These are phyloP conservation scores for Urechis unicinctus DNA, from an alignment of 2,888 invertebrate genomes.

Conservation along the genomic window DNA sequence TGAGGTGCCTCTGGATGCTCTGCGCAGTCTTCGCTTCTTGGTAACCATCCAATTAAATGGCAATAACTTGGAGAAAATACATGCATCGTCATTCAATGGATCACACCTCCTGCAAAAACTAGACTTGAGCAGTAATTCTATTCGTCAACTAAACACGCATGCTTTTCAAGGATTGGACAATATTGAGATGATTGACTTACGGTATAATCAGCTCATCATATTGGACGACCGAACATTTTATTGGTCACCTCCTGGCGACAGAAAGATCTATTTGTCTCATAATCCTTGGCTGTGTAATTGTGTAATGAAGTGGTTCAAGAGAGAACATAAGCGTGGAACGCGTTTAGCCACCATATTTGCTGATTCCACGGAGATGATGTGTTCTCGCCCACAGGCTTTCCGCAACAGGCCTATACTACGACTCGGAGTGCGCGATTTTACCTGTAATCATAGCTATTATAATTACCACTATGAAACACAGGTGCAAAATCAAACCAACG, in stretches of 20 bases:
- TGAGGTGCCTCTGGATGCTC: slow-evolving; percentile 2
- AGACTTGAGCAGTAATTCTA: slow-evolving; percentile 15
- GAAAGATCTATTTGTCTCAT: slow-evolving; percentile 10
- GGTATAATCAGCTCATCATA: slow-evolving; percentile 13
- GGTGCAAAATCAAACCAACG: too few species aligned
- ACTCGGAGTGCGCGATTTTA: slow-evolving; percentile 7
- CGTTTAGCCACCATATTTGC: background rate
- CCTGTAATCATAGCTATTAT: slow-evolving; percentile 18
- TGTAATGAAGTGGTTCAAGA: slow-evolving; percentile 14
- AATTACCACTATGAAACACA: slow-evolving; percentile 13
- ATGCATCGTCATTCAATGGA: slow-evolving; percentile 2
- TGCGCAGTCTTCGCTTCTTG: slow-evolving; percentile 5
- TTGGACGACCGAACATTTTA: slow-evolving; percentile 14
- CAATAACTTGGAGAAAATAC: slow-evolving; percentile 4
- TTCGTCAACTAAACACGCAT: slow-evolving; percentile 7
- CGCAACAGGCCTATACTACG: slow-evolving; percentile 4
- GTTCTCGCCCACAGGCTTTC: slow-evolving; percentile 10
- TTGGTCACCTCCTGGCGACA: slow-evolving; percentile 1
- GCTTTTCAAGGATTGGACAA: slow-evolving; percentile 16
- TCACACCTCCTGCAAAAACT: slow-evolving; percentile 5
- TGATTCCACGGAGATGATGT: slow-evolving; percentile 10
- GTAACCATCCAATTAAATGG: slow-evolving; percentile 6
- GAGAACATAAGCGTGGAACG: slow-evolving; percentile 3
- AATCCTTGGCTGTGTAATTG: slow-evolving; percentile 21
- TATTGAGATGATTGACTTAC: slow-evolving; percentile 11